Evolutionary conservation across 2,113 vertebrate species (phyloP), one percentile per base, ranked within the genome.

Genomic region (Capreolus pygargus): DNA sequence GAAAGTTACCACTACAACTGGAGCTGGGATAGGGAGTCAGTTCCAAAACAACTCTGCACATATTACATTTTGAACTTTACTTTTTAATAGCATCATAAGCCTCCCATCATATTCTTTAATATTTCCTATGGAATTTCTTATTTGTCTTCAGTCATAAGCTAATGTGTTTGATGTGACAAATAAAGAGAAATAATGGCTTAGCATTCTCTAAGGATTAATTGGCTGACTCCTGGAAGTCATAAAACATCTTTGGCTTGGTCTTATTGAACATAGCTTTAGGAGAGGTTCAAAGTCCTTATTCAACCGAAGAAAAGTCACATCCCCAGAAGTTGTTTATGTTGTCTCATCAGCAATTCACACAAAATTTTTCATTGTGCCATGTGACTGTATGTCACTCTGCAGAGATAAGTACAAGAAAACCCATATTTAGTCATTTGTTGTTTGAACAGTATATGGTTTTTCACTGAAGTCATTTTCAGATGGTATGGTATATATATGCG

Each of bases 11-110:
- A 55, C 88, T n/a, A 50, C 78, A 25, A 78, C 23, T 67, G 50
- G 28, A 70, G 21, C 19, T 95, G 57, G 27, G 52, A 82, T 50
- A 90, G 28, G 45, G 61, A 57, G 39, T 86, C 61, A 93, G 9
- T 70, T 97, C 39, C 57, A 43, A 92, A 95, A 86, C 10, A 93
- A 50, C 15, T 76, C 76, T 28, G 86, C 10, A 78, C 7, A 78
- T 93, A 76, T 43, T 95, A 67, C 23, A 82, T 85, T 93, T 93
- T 96, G 33, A 93, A 76, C 52, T 94, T 95, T 61, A 87, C 50
- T 67, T 97, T 95, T 95, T 88, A 96, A 83, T 17, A 88, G 7
- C 43, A 83, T 82, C 14, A 45, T 95, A 85, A 94, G 79, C 47
- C 25, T 95, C 23, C 28, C 27, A 85, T 85, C n/a, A 60, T 39